These are phyloP conservation scores for Poeciliopsis infans DNA, from an alignment of 2,797 vertebrate species.

Conservation along the genomic window DNA sequence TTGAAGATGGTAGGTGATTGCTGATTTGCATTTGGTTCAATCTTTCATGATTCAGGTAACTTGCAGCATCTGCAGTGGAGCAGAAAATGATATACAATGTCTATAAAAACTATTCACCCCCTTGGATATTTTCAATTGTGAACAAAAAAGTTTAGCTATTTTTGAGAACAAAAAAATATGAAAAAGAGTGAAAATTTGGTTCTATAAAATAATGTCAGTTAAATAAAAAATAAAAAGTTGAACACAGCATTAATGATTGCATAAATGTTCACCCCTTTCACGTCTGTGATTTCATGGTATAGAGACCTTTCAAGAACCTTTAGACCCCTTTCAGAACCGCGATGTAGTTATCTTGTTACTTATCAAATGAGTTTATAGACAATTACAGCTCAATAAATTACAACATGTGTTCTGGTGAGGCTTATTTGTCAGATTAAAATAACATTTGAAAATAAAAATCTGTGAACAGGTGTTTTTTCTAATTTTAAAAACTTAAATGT, in stretches of 20 bases:
- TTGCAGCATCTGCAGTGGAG: neutral
- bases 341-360: neutral
- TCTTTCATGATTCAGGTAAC: neutral
- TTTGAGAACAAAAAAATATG: too few relatives aligned
- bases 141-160: too few relatives aligned
- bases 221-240: neutral
- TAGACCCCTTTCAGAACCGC: neutral
- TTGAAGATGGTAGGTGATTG: neutral
- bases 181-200: neutral
- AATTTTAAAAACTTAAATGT: neutral
- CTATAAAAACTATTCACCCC: neutral
- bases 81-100: neutral
- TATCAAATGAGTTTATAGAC: neutral
- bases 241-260: neutral
- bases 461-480: neutral
- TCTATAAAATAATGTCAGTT: neutral
- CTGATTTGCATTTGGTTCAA: neutral
- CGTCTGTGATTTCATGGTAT: neutral
- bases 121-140: too few relatives aligned
- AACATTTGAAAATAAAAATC: neutral
- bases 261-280: neutral
- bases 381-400: neutral
- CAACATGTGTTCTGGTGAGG: neutral
- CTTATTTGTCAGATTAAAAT: neutral
- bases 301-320: neutral